These are phyloP conservation scores for Zosterops lateralis DNA, from an alignment of 2,113 vertebrate species.

Conservation along the genomic window DNA sequence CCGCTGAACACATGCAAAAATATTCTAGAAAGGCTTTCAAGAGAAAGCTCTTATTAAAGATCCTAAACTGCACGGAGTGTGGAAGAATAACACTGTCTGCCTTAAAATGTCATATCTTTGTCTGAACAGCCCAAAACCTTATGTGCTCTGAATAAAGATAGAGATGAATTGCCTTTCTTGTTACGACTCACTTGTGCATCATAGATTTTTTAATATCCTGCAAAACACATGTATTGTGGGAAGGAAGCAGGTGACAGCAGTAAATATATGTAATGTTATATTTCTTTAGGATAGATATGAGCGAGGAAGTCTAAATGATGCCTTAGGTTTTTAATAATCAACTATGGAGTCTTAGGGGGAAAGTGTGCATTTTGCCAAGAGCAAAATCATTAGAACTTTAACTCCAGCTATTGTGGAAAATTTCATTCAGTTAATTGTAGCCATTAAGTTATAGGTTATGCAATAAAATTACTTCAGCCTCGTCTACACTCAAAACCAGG, in stretches of 20 bases:
- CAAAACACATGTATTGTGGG: constrained; percentile 70
- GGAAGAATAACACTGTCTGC: constrained; percentile 49
- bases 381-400: constrained; percentile 35
- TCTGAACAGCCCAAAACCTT: constrained; percentile 55
- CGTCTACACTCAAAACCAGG: not conserved
- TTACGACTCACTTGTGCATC: constrained; percentile 74
- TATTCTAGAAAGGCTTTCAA: constrained; percentile 28
- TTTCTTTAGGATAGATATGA: constrained; percentile 64
- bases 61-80: constrained; percentile 28
- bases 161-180: constrained; percentile 73
- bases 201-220: constrained; percentile 76
- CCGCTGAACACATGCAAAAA: constrained; percentile 33
- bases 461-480: constrained; percentile 40
- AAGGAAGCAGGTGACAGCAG: constrained; percentile 67
- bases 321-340: constrained; percentile 51
- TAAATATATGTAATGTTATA: constrained; percentile 61
- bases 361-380: constrained; percentile 18
- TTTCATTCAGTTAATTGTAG: constrained; percentile 38
- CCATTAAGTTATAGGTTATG: constrained; percentile 46
- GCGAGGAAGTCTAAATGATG: constrained; percentile 25
- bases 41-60: constrained; percentile 57
- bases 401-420: constrained; percentile 3
- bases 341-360: not conserved
- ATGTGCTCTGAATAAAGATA: constrained; percentile 71
- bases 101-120: constrained; percentile 65